These are phyloP conservation scores for Drosophila ezoana DNA, from an alignment of 2,888 invertebrate species.

Conservation along the genomic window DNA sequence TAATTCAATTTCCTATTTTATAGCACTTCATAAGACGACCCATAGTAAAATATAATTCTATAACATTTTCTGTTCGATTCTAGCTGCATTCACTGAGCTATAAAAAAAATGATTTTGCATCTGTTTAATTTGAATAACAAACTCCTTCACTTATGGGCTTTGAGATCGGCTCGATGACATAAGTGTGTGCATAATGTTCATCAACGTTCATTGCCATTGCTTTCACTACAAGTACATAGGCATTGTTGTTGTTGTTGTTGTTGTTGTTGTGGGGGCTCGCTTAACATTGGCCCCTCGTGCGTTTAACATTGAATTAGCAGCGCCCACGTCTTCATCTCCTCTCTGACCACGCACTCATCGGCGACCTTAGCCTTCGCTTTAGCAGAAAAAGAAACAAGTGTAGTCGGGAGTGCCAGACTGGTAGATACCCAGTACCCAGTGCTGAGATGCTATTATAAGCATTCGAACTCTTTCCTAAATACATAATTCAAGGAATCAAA, in stretches of 20 bases:
- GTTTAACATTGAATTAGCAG: slow-evolving; percentile 71
- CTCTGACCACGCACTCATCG: slow-evolving; percentile 31
- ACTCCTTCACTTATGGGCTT: slow-evolving; percentile 15
- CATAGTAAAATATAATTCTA: not conserved
- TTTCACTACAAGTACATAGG: slow-evolving; percentile 54
- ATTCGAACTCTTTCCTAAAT: too few relatives aligned
- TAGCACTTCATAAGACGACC: not conserved
- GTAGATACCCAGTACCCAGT: not conserved
- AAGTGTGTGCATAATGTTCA: slow-evolving; percentile 29
- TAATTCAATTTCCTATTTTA: not conserved
- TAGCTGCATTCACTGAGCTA: slow-evolving; percentile 2
- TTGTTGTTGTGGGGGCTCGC: slow-evolving; percentile 27
- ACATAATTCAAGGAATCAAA: too few relatives aligned
- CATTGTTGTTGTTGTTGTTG: not conserved
- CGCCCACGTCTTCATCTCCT: slow-evolving; percentile 50
- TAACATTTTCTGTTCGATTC: not conserved
- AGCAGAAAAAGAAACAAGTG: slow-evolving; percentile 18
- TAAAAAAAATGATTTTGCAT: not conserved
- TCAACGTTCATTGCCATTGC: slow-evolving; percentile 60
- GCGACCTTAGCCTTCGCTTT: slow-evolving; percentile 72
- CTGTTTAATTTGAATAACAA: slow-evolving; percentile 21
- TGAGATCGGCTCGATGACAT: slow-evolving; percentile 35
- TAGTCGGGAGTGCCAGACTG: not conserved
- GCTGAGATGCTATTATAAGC: too few relatives aligned
- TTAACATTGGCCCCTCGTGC: slow-evolving; percentile 58